Base-by-base conservation (phyloP, 2,797 vertebrate species). In the Malurus splendens region DNA sequence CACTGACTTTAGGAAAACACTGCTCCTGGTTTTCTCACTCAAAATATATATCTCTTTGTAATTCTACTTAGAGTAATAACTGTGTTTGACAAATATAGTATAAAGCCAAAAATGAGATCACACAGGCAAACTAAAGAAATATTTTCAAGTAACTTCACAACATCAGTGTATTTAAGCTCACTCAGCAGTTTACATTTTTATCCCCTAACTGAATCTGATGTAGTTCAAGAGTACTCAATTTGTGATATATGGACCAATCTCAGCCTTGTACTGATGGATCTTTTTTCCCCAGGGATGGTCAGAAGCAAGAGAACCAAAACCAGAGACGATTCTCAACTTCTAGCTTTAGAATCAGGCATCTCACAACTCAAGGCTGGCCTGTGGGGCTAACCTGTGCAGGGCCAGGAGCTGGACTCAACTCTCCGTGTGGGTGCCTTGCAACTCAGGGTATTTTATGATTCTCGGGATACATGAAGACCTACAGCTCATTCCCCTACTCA, bases 131-230 rank as follows among this genome's bases (percentile, higher is more conserved):
- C 32, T 10, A 25, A 57, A 50, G 14, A 83, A 86, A 27, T 38
- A 66, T n/a, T 89, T 81, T 25, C 51, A 60, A 52, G 56, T 57
- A 41, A 45, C 50, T 77, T 86, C 27, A 68, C n/a, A 76, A 65
- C 7, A 65, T 27, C 56, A 41, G 19, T 7, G 6, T 20, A 65
- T 3, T 28, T 12, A 73, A 87, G 4, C 13, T 52, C 33, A 44
- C 17, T 52, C 19, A 54, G 8, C 23, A 76, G 13, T 36, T 87
- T 45, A 52, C 15, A 52, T 18, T 60, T 38, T 28, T 48, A 54
- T 41, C 18, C 54, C 41, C 39, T 51, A 57, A 6, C 17, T 54
- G 32, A 42, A 55, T 42, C 61, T 32, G 27, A 24, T 15, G 23
- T 12, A 55, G 23, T 12, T 61, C 36, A 67, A 38, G 45, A 72